Evolutionary conservation across 2,797 vertebrate genomes (phyloP).

Genomic region (Ficedula albicollis): DNA sequence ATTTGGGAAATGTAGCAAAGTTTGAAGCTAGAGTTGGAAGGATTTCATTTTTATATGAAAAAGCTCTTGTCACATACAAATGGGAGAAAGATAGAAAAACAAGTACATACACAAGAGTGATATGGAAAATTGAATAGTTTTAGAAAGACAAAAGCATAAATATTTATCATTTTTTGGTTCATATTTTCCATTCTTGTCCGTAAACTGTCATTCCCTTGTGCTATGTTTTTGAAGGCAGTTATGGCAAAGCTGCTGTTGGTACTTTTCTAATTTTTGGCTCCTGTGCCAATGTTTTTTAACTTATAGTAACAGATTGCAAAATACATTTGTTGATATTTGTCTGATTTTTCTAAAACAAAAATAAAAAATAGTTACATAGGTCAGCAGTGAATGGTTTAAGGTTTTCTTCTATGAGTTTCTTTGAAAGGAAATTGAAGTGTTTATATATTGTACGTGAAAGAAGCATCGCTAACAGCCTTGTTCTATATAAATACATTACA

Average conservation of each 20-base stretch:
- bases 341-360: slow-evolving; percentile 33
- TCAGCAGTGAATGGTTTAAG: not conserved
- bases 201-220: not conserved
- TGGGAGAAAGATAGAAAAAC: not conserved
- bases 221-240: slow-evolving; percentile 1
- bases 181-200: not conserved
- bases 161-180: not conserved
- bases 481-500: slow-evolving; percentile 25
- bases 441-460: slow-evolving; percentile 30
- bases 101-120: not conserved
- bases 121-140: not conserved
- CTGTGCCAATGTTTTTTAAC: not conserved
- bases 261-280: not conserved
- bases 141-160: not conserved
- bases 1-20: not conserved
- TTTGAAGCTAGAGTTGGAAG: not conserved
- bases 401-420: not conserved
- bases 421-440: slow-evolving; percentile 48
- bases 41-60: not conserved
- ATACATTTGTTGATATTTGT: slow-evolving; percentile 33
- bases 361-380: not conserved
- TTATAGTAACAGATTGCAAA: not conserved
- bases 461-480: slow-evolving; percentile 10
- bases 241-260: not conserved
- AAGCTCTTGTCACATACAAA: not conserved